Evolutionary conservation across 2,888 invertebrate genomes (phyloP).

Genomic region (Acrocyrtus sp.): DNA sequence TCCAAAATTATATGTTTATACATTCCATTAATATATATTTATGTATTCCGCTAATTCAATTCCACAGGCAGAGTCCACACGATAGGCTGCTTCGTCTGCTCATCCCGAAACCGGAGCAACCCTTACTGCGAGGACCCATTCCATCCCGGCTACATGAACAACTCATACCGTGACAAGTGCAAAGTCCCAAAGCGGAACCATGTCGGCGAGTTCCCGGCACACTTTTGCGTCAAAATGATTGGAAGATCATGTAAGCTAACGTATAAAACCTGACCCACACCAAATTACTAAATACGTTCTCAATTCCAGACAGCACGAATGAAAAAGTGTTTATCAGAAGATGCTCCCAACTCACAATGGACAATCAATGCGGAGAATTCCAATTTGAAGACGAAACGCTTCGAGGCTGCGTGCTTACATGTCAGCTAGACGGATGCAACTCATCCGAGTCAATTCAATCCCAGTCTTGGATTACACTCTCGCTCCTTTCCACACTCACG

Average conservation of each 20-base stretch:
- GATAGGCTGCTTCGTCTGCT: conserved; percentile 70
- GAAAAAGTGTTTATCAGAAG: conserved; percentile 68
- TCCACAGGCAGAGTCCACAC: conserved; percentile 47
- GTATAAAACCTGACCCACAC: too few relatives aligned
- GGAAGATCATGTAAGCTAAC: conserved; percentile 68
- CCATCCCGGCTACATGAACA: conserved; percentile 68
- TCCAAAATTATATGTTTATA: too few relatives aligned
- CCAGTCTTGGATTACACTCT: neutral
- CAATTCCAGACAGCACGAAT: conserved; percentile 65
- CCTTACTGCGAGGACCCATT: conserved; percentile 69
- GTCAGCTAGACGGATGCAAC: conserved; percentile 70
- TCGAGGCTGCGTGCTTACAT: conserved; percentile 70
- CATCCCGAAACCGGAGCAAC: conserved; percentile 69
- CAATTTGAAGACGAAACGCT: conserved; percentile 67
- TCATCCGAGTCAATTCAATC: conserved; percentile 47
- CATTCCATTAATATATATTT: too few relatives aligned
- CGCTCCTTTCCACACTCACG: too few relatives aligned
- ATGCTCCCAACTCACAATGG: conserved; percentile 69
- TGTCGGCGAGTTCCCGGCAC: conserved; percentile 69
- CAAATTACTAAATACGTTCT: conserved; percentile 1
- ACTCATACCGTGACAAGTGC: conserved; percentile 67
- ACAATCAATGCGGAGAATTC: conserved; percentile 70
- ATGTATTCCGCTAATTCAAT: too few relatives aligned
- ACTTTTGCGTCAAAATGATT: conserved; percentile 70
- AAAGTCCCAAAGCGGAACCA: conserved; percentile 67